Conservation (phyloP, 1,140 invertebrate genomes). For the Zaprionus inermis region DNA sequence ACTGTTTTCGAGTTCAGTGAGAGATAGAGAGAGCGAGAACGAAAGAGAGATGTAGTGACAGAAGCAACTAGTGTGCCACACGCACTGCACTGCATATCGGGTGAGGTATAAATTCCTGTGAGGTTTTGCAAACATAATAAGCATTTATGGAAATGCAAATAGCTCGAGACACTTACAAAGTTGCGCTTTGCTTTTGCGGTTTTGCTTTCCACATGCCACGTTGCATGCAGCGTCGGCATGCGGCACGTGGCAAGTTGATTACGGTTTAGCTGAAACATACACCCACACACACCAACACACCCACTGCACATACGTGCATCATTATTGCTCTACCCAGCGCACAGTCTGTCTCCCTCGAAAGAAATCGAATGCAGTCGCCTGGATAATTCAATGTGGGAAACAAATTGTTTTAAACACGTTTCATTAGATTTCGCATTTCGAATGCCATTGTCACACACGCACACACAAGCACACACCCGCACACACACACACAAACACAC, state of each 20-base stretch:
- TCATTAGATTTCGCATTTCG: constrained; percentile 71
- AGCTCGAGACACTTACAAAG: constrained; percentile 4
- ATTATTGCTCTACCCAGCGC: constrained; percentile 6
- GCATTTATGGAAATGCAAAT: constrained; percentile 9
- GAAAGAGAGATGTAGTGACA: not conserved
- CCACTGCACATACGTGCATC: constrained; percentile 23
- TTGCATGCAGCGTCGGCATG: constrained; percentile 11
- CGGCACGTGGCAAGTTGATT: constrained; percentile 27
- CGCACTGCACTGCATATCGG: not conserved
- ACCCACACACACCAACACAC: not conserved
- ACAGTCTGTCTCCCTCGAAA: constrained; percentile 6
- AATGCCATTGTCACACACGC: constrained; percentile 50
- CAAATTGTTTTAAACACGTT: constrained; percentile 81
- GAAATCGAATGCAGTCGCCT: constrained; percentile 69
- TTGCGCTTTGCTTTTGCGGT: constrained; percentile 9
- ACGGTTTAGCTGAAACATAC: not conserved
- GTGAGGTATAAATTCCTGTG: constrained; percentile 1
- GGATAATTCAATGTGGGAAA: constrained; percentile 79
- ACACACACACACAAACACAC: constrained; percentile 20
- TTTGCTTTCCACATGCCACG: constrained; percentile 9
- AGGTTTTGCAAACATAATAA: constrained; percentile 6
- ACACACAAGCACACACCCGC: constrained; percentile 21
- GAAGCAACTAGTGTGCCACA: constrained; percentile 1
- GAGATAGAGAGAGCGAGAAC: not conserved
- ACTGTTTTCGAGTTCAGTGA: not conserved